Evolutionary conservation across 1,140 invertebrate genomes (phyloP), one percentile per base, ranked within the genome.

Genomic region (Drosophila pruinosa): DNA sequence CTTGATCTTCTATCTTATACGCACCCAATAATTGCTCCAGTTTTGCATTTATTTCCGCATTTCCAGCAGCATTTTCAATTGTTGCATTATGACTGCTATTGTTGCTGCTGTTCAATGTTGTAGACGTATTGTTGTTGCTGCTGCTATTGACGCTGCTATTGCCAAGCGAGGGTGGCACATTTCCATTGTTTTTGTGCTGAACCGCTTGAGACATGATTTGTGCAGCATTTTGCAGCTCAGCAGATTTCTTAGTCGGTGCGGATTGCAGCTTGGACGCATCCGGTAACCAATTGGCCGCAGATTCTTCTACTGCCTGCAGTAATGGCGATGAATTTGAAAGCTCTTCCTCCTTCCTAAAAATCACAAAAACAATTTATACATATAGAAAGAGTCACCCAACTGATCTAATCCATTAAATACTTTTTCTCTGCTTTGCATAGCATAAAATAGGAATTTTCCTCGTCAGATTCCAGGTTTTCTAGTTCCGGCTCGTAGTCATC

Each of bases 121-220:
- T 59, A 10, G 71, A n/a, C n/a, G 77, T 73, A 5, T 59, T 78
- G 22, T 72, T 76, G 65, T 64, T 80, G 45, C 54, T 56, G 15
- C 22, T 52, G 34, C 56, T 80, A 45, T 50, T 56, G 12, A 15
- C 50, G 26, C 56, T 57, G 21, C 28, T 57, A 34, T 50, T 68
- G 7, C 50, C 73, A 12, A 90, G 15, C 8, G 80, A 80, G 0
- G 89, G 83, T 4, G 85, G 81, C 2, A 74, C 70, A 57, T 86
- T 81, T 26, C 71, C 89, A 59, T 86, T 90, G 28, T 90, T 89
- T 43, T 83, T 85, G 6, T 86, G 78, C 50, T 85, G 85, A 5
- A 90, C 89, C 2, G 76, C 79, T 58, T 90, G 85, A 0, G 89
- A 89, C 81, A 91, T 90, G 24, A 91, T 86, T 62, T 91, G 82